These are phyloP conservation scores for Podargus strigoides DNA, from an alignment of 2,797 vertebrate species.

Conservation along the genomic window DNA sequence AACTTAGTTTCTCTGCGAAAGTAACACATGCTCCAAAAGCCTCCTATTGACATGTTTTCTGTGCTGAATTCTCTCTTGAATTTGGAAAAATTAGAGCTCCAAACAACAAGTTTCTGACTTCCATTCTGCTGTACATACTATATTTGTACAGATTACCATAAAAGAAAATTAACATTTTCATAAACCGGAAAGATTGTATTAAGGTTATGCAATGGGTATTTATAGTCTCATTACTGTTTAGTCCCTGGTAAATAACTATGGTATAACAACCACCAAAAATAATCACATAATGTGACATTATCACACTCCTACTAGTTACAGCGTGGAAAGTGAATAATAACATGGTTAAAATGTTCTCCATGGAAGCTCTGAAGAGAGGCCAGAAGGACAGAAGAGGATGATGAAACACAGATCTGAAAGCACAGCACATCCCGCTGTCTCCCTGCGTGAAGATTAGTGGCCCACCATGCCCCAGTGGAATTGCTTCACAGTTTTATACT, in stretches of 20 bases:
- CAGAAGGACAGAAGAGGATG: neutral
- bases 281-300: neutral
- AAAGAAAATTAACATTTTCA: constrained; percentile 1
- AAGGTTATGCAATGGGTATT: neutral
- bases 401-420: neutral
- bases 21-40: neutral
- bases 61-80: neutral
- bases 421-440: neutral
- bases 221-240: neutral
- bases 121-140: neutral
- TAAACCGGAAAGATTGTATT: neutral
- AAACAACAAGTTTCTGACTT: neutral
- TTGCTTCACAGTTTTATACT: neutral
- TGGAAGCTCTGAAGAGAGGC: neutral
- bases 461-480: neutral
- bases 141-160: neutral
- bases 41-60: constrained; percentile 4
- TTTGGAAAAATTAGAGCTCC: neutral
- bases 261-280: neutral
- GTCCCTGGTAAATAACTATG: neutral
- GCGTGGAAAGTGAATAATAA: neutral
- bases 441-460: neutral
- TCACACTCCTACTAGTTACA: neutral
- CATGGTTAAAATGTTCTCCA: neutral
- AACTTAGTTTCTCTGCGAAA: neutral